Conservation (phyloP, 1,140 invertebrate species). For the Cyclina sinensis region DNA sequence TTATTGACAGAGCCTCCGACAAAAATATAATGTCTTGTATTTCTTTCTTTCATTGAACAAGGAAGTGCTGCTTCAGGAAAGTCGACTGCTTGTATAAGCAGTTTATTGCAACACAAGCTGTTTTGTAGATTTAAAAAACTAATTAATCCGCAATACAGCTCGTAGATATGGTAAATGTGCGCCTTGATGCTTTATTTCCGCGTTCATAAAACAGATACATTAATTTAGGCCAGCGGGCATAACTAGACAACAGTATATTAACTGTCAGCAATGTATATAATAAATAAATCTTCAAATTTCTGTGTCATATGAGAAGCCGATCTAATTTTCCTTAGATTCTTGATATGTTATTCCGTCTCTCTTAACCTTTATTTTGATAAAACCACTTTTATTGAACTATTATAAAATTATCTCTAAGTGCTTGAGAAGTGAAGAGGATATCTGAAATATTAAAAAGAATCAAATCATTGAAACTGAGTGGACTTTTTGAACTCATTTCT, state of each 20-base stretch:
- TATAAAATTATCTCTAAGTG: no score
- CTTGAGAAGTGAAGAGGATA: no score
- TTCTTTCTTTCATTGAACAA: background rate
- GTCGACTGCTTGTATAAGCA: background rate
- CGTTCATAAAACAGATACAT: background rate
- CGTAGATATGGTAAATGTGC: background rate
- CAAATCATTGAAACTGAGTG: no score
- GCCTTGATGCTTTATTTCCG: background rate
- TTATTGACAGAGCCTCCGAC: no score
- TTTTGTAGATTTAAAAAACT: background rate
- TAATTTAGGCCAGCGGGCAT: slow-evolving; percentile 21
- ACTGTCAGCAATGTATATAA: background rate
- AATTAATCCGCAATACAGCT: background rate
- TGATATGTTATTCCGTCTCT: no score
- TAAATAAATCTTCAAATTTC: background rate
- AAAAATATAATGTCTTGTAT: no score
- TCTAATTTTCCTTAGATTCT: no score
- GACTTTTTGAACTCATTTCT: no score
- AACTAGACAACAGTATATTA: background rate
- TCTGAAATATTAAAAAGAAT: no score
- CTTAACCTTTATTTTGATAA: no score
- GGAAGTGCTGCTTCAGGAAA: background rate
- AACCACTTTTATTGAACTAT: no score
- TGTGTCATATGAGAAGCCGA: background rate
- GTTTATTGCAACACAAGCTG: background rate